Base-by-base conservation (phyloP, 2,113 vertebrate species). In the Coptodon rendalli region DNA sequence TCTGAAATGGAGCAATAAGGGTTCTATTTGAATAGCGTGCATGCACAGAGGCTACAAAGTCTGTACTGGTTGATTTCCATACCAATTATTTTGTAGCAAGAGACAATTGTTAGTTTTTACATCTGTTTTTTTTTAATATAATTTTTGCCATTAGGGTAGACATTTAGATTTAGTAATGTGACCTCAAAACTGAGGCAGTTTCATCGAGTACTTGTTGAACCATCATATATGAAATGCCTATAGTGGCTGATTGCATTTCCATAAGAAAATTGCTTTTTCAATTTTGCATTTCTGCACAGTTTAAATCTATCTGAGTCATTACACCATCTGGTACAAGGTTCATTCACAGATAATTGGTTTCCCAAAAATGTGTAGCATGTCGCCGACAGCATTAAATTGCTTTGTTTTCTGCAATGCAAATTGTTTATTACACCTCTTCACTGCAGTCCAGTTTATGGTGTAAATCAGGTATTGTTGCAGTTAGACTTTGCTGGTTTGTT, bases 181-280 rank as follows among this genome's bases (percentile, higher is more conserved):
- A 82, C 11, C 79, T 82, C 7, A 48, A 68, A 84, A 84, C 22
- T 7, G 16, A 34, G 19, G 53, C 80, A 53, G 24, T 79, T 73
- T 84, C 84, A 82, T 56, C 6, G 6, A 45, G 79, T 73, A 48
- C 40, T 56, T 80, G 27, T 82, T 87, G 22, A 90, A 57, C 22
- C 9, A 38, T 43, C 31, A 19, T n/a, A 61, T 6, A 53, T 13
- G 5, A 85, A 81, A 81, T 53, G 66, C 27, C 73, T 79, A 53
- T 45, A 59, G 76, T 43, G 22, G 27, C 61, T 68, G 34, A 14
- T 17, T 29, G 80, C 48, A 90, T 90, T 92, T 85, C 71, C 82
- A 89, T 87, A 48, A 38, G 16, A 78, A 87, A 83, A 87, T 81
- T 50, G 73, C 43, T 86, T 87, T 80, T 86, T 71, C 29, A 82